Evolutionary conservation across 2,888 invertebrate species (phyloP), one percentile per base, ranked within the genome.

Genomic region (Homarus gammarus): DNA sequence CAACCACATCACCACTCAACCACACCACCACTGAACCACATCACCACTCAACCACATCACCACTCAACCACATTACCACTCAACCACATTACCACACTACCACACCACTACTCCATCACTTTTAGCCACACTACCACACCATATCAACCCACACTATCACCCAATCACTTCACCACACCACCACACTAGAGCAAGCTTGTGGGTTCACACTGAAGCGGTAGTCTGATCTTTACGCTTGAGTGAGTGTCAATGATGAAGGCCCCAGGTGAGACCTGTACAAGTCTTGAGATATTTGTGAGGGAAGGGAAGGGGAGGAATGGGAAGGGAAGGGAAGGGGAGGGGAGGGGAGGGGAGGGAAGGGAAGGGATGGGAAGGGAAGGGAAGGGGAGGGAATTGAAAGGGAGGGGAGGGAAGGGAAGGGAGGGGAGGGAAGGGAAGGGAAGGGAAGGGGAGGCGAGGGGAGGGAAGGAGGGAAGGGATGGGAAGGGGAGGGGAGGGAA

Each of bases 231-330:
- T 5, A 56, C 18, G 56, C 56, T 56, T 56, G 56, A 56, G 56
- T 22, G 56, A 22, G 3, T 56, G 56, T 22, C 15, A 56, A 56
- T 18, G 22, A 22, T 22, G 22, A 3, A 12, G 56, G 15, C 18
- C 56, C 22, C 22, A 56, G 56, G 22, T 56, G 56, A 18, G 56
- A 56, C 22, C 56, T 56, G 18, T 49, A 49, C 56, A 56, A 56
- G 22, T 56, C 56, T 3, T 56, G 56, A 22, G 56, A 12, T 56
- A 22, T 12, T 12, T 22, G 56, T 49, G 56, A 18, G 56, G 49
- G 10, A 18, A 77, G 36, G 33, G 33, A 77, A n/a, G 40, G 77
- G n/a, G 38, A 77, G 77, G 10, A 77, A 38, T 77, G n/a, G 77
- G 12, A 38, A 38, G 77, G 12, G 77, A 77, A 33, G 49, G 78